Conservation (phyloP, 2,888 invertebrate genomes). For the Acleris emargana region DNA sequence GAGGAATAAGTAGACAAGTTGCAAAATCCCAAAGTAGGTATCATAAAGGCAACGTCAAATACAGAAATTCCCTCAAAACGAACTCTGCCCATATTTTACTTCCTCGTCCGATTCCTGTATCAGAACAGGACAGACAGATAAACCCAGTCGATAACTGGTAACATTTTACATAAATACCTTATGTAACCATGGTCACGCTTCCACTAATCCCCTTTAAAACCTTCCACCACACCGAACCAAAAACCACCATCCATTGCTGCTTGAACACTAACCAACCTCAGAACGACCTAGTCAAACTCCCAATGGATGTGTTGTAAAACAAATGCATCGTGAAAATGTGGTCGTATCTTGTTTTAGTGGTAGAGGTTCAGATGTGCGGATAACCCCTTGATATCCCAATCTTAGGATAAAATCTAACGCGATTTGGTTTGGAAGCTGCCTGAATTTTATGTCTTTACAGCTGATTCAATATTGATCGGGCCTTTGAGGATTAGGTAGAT, state of each 20-base stretch:
- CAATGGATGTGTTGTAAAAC: conserved; percentile 42
- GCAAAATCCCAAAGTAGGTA: background rate
- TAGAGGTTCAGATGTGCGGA: conserved; percentile 64
- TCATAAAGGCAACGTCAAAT: background rate
- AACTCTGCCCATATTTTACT: conserved; percentile 25
- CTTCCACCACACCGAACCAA: conserved; percentile 22
- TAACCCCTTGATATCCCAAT: conserved; percentile 68
- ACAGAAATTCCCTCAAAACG: conserved; percentile 4
- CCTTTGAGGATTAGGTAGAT: conserved; percentile 1
- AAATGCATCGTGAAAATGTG: conserved; percentile 35
- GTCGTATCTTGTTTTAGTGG: conserved; percentile 41
- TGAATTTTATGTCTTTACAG: conserved; percentile 38
- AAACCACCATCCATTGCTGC: conserved; percentile 42
- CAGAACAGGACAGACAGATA: conserved; percentile 45
- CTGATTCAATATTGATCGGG: conserved; percentile 12
- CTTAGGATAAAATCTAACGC: conserved; percentile 70
- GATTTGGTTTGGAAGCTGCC: conserved; percentile 69
- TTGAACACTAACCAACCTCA: background rate
- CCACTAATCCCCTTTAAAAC: conserved; percentile 44
- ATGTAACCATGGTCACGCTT: conserved; percentile 70
- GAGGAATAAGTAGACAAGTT: no score
- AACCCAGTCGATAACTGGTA: conserved; percentile 49
- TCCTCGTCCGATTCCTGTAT: conserved; percentile 25
- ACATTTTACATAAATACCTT: conserved; percentile 73
- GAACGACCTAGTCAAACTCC: background rate